Evolutionary conservation across 2,888 invertebrate species (phyloP).

Genomic region (Ligdia adustata): DNA sequence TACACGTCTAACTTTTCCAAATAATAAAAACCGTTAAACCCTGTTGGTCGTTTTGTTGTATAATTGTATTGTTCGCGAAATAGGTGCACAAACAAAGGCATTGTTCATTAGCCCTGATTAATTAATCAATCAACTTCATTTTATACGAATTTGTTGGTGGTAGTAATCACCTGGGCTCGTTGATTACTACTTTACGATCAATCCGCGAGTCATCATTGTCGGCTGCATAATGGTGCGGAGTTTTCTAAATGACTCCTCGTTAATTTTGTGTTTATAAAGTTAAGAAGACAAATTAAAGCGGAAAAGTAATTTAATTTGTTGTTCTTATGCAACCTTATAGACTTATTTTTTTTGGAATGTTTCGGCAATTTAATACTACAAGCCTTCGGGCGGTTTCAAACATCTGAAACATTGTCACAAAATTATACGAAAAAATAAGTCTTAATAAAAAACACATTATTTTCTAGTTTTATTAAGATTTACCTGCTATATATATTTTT

Average conservation of each 20-base stretch:
- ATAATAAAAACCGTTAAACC: conserved; percentile 18
- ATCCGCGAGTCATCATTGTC: conserved; percentile 12
- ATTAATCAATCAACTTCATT: conserved; percentile 33
- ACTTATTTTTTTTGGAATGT: too few species aligned
- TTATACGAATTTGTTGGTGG: conserved; percentile 24
- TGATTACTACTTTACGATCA: conserved; percentile 21
- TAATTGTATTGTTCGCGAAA: conserved; percentile 24
- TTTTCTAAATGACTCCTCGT: conserved; percentile 5
- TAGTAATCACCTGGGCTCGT: conserved; percentile 19
- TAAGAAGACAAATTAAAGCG: conserved; percentile 6
- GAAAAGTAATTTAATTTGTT: conserved; percentile 8
- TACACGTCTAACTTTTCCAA: conserved; percentile 13
- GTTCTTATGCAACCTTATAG: too few species aligned
- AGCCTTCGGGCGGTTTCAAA: too few species aligned
- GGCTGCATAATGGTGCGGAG: conserved; percentile 7
- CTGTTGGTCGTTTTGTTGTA: conserved; percentile 20
- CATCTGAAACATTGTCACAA: too few species aligned
- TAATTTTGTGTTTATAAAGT: conserved; percentile 14
- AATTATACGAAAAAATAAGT: too few species aligned
- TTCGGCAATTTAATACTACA: too few species aligned
- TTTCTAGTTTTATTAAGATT: too few species aligned
- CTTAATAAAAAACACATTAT: too few species aligned
- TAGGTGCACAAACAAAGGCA: conserved; percentile 28
- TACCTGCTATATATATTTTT: too few species aligned
- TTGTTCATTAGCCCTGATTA: conserved; percentile 34